phyloP scores from a whole-genome alignment of 2,888 invertebrate genomes.

The Scaptomyza polygonia region DNA sequence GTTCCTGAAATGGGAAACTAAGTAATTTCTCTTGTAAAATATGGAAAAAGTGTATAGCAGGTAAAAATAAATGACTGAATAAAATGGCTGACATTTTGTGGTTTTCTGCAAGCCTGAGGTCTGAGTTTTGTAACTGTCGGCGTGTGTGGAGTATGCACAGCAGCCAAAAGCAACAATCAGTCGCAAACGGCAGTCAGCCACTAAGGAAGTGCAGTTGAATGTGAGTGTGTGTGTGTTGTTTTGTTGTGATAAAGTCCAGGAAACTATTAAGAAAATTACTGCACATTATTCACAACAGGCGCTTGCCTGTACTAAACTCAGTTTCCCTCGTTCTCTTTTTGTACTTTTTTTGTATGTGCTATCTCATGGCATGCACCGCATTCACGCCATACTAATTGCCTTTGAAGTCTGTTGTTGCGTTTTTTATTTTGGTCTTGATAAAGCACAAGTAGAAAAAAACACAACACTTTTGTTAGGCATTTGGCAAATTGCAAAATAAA shows the following conservation, averaged over 20 bases:
- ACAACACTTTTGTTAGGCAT: constrained; percentile 39
- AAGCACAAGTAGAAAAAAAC: not conserved
- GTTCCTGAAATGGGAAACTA: not conserved
- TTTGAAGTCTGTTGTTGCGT: constrained; percentile 45
- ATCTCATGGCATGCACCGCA: constrained; percentile 19
- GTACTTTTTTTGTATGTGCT: not conserved
- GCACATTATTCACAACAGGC: constrained; percentile 56
- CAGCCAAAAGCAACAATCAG: constrained; percentile 42
- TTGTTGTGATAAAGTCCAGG: constrained; percentile 32
- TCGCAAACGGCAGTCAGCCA: constrained; percentile 18
- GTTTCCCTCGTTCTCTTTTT: not conserved
- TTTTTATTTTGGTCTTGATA: constrained; percentile 11
- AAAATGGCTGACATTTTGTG: constrained; percentile 26
- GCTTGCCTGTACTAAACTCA: constrained; percentile 20
- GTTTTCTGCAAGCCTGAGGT: constrained; percentile 1
- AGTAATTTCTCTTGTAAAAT: constrained; percentile 1
- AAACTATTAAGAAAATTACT: constrained; percentile 73
- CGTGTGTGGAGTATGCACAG: constrained; percentile 11
- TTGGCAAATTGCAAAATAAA: constrained; percentile 68
- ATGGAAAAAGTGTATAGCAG: not conserved
- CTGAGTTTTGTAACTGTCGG: constrained; percentile 7
- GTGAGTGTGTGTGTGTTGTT: not conserved
- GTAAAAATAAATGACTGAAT: constrained; percentile 17
- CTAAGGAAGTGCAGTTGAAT: constrained; percentile 5
- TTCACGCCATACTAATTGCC: constrained; percentile 42